Evolutionary conservation across 2,888 invertebrate species (phyloP).

Genomic region (Cheilosia impressa): DNA sequence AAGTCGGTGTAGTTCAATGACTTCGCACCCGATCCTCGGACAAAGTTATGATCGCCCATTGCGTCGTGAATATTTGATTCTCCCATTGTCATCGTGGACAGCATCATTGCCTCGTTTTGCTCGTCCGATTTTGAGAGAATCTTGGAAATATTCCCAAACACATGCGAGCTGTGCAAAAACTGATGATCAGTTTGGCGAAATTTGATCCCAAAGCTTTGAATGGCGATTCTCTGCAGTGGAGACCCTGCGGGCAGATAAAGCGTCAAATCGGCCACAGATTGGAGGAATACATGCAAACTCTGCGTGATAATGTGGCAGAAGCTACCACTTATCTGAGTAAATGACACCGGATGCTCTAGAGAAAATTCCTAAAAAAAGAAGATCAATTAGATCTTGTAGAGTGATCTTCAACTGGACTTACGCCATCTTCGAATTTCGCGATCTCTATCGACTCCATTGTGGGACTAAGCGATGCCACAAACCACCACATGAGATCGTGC

Average conservation of each 20-base stretch:
- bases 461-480: slow-evolving; percentile 91
- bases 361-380: slow-evolving; percentile 83
- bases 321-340: slow-evolving; percentile 90
- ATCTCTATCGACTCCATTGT: slow-evolving; percentile 85
- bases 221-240: slow-evolving; percentile 94
- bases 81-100: slow-evolving; percentile 79
- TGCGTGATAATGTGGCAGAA: slow-evolving; percentile 88
- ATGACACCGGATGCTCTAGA: slow-evolving; percentile 90
- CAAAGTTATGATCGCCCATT: slow-evolving; percentile 79
- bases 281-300: slow-evolving; percentile 93
- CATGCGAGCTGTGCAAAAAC: slow-evolving; percentile 94
- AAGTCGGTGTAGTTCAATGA: slow-evolving; percentile 81
- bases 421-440: slow-evolving; percentile 80
- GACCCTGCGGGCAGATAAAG: slow-evolving; percentile 94
- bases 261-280: slow-evolving; percentile 96
- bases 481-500: slow-evolving; percentile 99
- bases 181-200: slow-evolving; percentile 95
- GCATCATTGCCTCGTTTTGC: slow-evolving; percentile 84
- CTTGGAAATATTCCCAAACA: slow-evolving; percentile 98
- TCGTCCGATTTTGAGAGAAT: slow-evolving; percentile 97
- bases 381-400: not conserved
- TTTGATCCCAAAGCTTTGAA: slow-evolving; percentile 96
- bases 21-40: slow-evolving; percentile 79
- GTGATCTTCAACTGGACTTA: slow-evolving; percentile 78
- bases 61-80: slow-evolving; percentile 80